These are phyloP conservation scores for Acleris literana DNA, from an alignment of 2,888 invertebrate genomes.

Conservation along the genomic window DNA sequence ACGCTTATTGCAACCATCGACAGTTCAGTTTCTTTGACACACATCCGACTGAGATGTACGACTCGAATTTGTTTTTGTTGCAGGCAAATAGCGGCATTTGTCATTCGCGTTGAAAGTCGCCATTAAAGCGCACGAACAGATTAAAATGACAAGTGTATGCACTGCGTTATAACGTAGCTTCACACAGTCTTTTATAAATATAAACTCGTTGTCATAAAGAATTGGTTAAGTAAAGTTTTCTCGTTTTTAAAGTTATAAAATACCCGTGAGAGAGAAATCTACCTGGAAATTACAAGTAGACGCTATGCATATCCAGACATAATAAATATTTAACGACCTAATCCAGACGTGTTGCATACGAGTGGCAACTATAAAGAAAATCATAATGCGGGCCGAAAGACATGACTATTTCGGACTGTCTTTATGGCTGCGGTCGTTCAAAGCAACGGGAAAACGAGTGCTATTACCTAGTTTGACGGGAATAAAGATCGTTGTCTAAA, in stretches of 20 bases:
- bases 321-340: constrained; percentile 37
- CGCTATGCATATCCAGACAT: constrained; percentile 32
- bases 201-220: constrained; percentile 4
- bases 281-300: constrained; percentile 19
- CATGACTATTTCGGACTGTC: constrained; percentile 38
- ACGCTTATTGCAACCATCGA: constrained; percentile 39
- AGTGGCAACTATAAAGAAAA: constrained; percentile 31
- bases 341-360: constrained; percentile 31
- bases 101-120: constrained; percentile 20
- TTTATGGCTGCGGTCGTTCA: constrained; percentile 36
- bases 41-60: constrained; percentile 39
- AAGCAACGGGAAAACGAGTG: constrained; percentile 55
- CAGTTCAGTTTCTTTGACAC: constrained; percentile 41
- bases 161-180: background rate
- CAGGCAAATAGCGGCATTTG: constrained; percentile 34
- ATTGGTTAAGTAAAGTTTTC: constrained; percentile 13
- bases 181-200: constrained; percentile 12
- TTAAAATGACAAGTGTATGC: constrained; percentile 14
- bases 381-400: constrained; percentile 36
- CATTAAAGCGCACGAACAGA: constrained; percentile 5
- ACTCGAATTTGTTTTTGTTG: constrained; percentile 39
- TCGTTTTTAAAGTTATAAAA: constrained; percentile 24
- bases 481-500: constrained; percentile 60
- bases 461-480: constrained; percentile 61
- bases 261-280: constrained; percentile 28